Conservation (phyloP, 2,888 invertebrate genomes). For the Cataglyphis albicans region DNA sequence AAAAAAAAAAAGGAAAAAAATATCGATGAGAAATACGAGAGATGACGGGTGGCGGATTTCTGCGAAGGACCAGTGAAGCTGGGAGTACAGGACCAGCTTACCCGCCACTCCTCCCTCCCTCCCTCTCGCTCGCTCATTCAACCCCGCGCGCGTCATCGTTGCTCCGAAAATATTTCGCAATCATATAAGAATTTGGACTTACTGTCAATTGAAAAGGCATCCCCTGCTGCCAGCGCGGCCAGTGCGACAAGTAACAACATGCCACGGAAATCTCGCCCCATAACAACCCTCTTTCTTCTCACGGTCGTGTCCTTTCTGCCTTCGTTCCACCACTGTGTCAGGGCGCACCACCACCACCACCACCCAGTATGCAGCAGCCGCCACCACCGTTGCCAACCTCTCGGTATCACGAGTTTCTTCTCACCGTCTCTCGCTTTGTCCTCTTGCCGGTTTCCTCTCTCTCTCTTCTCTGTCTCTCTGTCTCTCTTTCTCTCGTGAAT, state of each 20-base stretch:
- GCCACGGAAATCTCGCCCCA: slow-evolving; percentile 78
- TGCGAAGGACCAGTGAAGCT: neutral
- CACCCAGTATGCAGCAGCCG: slow-evolving; percentile 7
- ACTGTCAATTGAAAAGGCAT: slow-evolving; percentile 76
- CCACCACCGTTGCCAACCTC: slow-evolving; percentile 44
- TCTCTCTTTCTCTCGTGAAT: neutral
- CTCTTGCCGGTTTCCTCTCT: neutral
- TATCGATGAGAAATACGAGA: neutral
- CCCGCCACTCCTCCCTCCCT: neutral
- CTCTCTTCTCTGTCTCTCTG: neutral
- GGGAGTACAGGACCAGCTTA: slow-evolving; percentile 25
- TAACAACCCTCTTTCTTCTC: slow-evolving; percentile 78
- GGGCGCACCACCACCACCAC: slow-evolving; percentile 61
- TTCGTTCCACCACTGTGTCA: slow-evolving; percentile 52
- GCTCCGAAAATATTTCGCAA: slow-evolving; percentile 1
- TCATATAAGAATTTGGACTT: slow-evolving; percentile 63
- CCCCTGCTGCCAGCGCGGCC: slow-evolving; percentile 69
- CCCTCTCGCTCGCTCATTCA: neutral
- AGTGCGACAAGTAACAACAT: slow-evolving; percentile 74
- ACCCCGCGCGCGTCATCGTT: neutral
- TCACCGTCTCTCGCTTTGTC: slow-evolving; percentile 6
- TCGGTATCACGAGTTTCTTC: slow-evolving; percentile 38
- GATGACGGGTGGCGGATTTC: neutral
- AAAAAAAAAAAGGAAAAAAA: neutral
- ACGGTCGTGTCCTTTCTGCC: slow-evolving; percentile 65